Conservation (phyloP, 2,113 vertebrate genomes). For the Cottus gobio region DNA sequence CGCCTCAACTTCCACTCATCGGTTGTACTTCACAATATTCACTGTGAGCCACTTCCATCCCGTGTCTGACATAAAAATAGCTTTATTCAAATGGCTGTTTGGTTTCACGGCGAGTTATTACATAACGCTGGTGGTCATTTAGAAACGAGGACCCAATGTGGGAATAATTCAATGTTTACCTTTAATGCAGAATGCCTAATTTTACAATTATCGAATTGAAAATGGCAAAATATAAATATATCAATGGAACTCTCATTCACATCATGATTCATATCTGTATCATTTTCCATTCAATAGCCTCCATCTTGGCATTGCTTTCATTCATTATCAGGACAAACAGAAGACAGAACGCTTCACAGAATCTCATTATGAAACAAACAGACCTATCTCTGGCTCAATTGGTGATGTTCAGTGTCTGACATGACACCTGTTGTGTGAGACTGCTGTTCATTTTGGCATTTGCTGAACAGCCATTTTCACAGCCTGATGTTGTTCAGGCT, state of each 20-base stretch:
- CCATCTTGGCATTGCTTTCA: neutral
- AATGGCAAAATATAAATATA: neutral
- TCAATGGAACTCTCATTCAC: constrained; percentile 1
- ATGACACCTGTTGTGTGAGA: constrained; percentile 14
- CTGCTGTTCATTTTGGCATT: constrained; percentile 16
- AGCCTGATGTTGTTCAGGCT: neutral
- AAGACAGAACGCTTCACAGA: neutral
- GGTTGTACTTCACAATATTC: neutral
- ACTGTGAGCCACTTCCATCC: neutral
- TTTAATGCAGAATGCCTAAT: neutral
- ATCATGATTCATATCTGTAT: neutral
- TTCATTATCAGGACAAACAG: constrained; percentile 1
- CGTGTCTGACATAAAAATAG: constrained; percentile 29
- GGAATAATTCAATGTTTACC: neutral
- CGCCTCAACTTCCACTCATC: constrained; percentile 44
- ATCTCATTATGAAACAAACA: constrained; percentile 25
- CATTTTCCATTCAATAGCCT: neutral
- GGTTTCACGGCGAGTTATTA: constrained; percentile 27
- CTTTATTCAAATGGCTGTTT: constrained; percentile 59
- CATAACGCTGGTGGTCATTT: neutral
- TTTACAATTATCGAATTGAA: neutral
- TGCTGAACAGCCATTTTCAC: constrained; percentile 18
- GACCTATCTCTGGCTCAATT: neutral
- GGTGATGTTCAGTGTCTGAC: neutral
- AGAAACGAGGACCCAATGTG: neutral